Evolutionary conservation across 1,140 invertebrate species (phyloP).

Genomic region (Panonychus citri): DNA sequence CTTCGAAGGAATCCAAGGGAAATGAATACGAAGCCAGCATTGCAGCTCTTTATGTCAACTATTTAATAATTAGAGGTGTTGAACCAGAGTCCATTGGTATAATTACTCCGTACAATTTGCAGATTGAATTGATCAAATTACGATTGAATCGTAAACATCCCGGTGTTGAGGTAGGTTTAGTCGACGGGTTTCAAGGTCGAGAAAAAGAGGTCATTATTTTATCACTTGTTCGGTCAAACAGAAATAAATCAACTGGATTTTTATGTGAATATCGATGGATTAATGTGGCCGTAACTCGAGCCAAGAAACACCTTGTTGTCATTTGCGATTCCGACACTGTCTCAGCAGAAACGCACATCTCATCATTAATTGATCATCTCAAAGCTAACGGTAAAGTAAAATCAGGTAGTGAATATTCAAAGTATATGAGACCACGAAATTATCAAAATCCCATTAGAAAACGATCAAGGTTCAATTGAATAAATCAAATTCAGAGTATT

Average conservation of each 20-base stretch:
- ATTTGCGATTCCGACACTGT: constrained; percentile 25
- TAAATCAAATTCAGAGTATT: too few species aligned
- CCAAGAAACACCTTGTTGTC: constrained; percentile 31
- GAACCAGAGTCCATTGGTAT: constrained; percentile 29
- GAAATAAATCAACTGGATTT: constrained; percentile 33
- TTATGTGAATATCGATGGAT: constrained; percentile 31
- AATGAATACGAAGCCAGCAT: constrained; percentile 34
- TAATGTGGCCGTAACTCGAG: constrained; percentile 37
- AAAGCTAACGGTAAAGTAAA: background rate
- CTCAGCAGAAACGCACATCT: background rate
- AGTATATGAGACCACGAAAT: background rate
- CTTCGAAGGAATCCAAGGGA: constrained; percentile 18
- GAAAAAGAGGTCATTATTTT: constrained; percentile 37
- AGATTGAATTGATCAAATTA: constrained; percentile 24
- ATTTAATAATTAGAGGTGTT: constrained; percentile 26
- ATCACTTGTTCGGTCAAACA: constrained; percentile 30
- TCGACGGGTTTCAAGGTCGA: constrained; percentile 38
- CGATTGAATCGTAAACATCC: constrained; percentile 20
- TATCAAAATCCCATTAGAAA: too few species aligned
- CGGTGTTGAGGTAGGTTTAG: constrained; percentile 27
- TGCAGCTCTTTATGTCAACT: constrained; percentile 26
- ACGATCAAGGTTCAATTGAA: too few species aligned
- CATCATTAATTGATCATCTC: background rate
- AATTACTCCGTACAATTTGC: constrained; percentile 35
- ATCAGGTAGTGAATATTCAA: background rate